A percentile compares a stretch with the other conserved stretches of the same genome.
These are phyloP conservation scores for Canis aureus DNA, from an alignment of 2,113 vertebrate genomes.

Conservation along the genomic window DNA sequence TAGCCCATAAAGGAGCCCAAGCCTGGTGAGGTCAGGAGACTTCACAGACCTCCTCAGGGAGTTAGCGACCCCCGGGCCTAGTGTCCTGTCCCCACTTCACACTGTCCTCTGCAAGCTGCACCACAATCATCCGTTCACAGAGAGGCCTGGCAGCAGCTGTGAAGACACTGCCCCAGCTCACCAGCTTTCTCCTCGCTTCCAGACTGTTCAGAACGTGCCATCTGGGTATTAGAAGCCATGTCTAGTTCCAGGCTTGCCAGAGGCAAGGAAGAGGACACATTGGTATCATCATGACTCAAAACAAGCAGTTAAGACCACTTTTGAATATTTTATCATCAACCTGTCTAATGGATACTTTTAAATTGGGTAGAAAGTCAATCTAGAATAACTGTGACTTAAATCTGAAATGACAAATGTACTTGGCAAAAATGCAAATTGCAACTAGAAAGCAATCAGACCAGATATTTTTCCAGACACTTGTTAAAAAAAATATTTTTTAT, in stretches of 20 bases:
- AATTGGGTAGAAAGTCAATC: no score
- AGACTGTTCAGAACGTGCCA: constrained; percentile 25
- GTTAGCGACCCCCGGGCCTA: neutral
- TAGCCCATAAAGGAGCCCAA: neutral
- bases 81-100: neutral
- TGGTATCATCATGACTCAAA: constrained; percentile 13
- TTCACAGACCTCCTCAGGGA: neutral
- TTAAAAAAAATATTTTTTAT: no score
- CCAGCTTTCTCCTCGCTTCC: neutral
- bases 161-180: no score
- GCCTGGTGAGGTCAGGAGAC: neutral
- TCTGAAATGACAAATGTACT: no score
- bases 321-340: no score
- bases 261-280: constrained; percentile 10
- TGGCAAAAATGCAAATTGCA: no score
- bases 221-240: neutral
- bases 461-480: no score
- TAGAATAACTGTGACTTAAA: no score
- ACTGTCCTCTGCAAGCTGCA: neutral
- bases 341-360: no score
- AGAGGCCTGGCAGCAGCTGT: no score
- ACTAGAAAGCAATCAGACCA: no score
- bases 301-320: no score
- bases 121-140: neutral
- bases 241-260: neutral